phyloP scores from a whole-genome alignment of 2,797 vertebrate genomes.

The Pygocentrus nattereri region DNA sequence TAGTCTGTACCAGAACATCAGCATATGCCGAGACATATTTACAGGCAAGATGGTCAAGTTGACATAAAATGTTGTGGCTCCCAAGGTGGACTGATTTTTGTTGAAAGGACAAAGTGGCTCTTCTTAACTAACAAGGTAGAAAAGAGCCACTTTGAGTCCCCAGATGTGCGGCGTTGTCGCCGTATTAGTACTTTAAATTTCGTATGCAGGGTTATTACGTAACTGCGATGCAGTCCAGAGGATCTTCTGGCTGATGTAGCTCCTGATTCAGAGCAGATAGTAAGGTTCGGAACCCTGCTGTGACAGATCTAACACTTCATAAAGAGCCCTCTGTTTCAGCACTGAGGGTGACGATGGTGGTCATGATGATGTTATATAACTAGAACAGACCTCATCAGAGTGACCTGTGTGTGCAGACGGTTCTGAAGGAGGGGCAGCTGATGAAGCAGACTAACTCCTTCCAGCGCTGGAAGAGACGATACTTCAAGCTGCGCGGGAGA shows the following conservation, averaged over 20 bases:
- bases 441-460: conserved; percentile 97
- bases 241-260: not conserved
- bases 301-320: not conserved
- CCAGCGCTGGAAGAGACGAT: conserved; percentile 96
- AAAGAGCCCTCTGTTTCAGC: conserved; percentile 9
- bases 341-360: conserved; percentile 6
- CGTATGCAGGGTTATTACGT: no score
- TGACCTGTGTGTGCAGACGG: conserved; percentile 77
- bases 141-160: no score
- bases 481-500: conserved; percentile 94
- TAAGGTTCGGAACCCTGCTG: not conserved
- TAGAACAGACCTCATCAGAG: not conserved
- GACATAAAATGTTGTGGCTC: no score
- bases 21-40: no score
- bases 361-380: conserved; percentile 9
- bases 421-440: conserved; percentile 94
- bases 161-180: no score
- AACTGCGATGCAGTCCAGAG: no score
- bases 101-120: no score
- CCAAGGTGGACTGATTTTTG: no score
- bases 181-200: no score
- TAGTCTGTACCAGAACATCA: no score
- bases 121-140: no score
- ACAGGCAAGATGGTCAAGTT: no score
- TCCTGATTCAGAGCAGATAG: not conserved